A percentile compares a stretch with the other conserved stretches of the same genome.
phyloP scores from a whole-genome alignment of 2,888 invertebrate genomes.

The Callimorpha dominula region DNA sequence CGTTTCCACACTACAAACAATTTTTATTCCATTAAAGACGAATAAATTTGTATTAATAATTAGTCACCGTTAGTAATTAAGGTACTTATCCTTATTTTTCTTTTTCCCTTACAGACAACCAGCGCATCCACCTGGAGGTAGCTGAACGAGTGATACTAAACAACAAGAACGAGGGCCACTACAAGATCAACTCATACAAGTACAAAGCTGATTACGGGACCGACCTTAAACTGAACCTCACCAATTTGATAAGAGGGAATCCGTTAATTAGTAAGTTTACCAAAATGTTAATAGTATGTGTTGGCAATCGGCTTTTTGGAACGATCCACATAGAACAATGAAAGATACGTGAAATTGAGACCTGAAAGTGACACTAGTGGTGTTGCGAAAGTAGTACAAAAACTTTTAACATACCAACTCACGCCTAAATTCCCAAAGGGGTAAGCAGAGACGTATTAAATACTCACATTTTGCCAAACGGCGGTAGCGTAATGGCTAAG shows the following conservation, averaged over 20 bases:
- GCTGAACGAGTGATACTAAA: conserved; percentile 74
- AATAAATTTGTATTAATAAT: not conserved
- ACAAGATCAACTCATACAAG: conserved; percentile 83
- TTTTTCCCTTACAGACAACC: conserved; percentile 67
- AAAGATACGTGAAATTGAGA: too few relatives aligned
- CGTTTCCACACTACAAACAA: too few relatives aligned
- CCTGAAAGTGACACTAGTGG: too few relatives aligned
- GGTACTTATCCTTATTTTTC: not conserved
- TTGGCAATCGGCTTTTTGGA: not conserved
- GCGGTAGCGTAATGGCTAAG: too few relatives aligned
- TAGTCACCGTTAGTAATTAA: not conserved
- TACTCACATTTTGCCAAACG: too few relatives aligned
- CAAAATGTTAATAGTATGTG: not conserved
- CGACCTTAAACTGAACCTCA: conserved; percentile 78
- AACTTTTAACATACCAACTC: too few relatives aligned
- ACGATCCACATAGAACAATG: too few relatives aligned
- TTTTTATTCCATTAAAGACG: too few relatives aligned
- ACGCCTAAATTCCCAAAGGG: too few relatives aligned
- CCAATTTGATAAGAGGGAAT: conserved; percentile 80
- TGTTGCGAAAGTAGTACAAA: too few relatives aligned
- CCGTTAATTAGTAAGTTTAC: conserved; percentile 77
- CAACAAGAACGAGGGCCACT: conserved; percentile 76
- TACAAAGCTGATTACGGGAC: conserved; percentile 83
- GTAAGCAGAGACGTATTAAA: too few relatives aligned
- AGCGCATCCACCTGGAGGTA: conserved; percentile 77